A percentile compares a stretch with the other conserved stretches of the same genome.
Conservation (phyloP, 1,140 invertebrate species). For the Panulirus ornatus region DNA sequence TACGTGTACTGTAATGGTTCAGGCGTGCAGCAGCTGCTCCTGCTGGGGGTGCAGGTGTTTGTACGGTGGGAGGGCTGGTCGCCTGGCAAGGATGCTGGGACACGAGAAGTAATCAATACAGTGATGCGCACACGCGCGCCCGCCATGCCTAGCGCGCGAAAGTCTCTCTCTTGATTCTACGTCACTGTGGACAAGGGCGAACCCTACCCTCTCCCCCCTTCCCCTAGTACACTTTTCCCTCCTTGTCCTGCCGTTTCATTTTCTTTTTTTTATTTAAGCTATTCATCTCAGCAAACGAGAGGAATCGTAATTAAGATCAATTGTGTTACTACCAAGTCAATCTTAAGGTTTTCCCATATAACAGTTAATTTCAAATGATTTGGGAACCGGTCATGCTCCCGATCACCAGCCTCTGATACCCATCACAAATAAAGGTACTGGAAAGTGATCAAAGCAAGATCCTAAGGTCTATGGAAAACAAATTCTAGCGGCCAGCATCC, state of each 20-base stretch:
- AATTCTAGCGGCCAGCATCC: not conserved
- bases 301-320: too few species aligned
- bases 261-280: not conserved
- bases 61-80: not conserved
- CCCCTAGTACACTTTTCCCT: constrained; percentile 2
- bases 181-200: constrained; percentile 51
- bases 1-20: not conserved
- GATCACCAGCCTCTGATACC: too few species aligned
- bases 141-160: constrained; percentile 25
- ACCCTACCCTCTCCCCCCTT: not conserved
- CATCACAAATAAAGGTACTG: too few species aligned
- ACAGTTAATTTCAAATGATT: too few species aligned
- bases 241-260: not conserved
- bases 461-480: not conserved
- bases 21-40: not conserved
- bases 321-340: too few species aligned
- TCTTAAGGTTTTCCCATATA: too few species aligned
- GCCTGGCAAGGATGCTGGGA: constrained; percentile 61
- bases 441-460: too few species aligned
- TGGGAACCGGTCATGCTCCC: too few species aligned
- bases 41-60: not conserved
- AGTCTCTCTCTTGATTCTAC: constrained; percentile 42
- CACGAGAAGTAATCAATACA: constrained; percentile 55
- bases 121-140: constrained; percentile 52
- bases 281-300: too few species aligned